phyloP scores from a whole-genome alignment of 2,797 vertebrate genomes.

The Luscinia megarhynchos region DNA sequence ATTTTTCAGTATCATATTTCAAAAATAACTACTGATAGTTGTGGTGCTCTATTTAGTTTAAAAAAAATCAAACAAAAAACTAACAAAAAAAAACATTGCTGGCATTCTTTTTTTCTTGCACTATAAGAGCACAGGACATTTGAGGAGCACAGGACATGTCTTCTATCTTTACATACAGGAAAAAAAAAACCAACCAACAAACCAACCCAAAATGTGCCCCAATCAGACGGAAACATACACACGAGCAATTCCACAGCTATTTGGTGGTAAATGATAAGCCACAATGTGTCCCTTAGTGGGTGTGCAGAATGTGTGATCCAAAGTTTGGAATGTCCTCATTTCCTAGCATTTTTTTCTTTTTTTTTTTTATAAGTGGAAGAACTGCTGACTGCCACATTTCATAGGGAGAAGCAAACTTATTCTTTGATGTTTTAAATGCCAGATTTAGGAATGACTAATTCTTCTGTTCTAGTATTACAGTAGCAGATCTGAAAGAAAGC shows the following conservation, averaged over 20 bases:
- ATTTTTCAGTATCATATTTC: background rate
- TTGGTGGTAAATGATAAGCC: background rate
- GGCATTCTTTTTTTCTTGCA: background rate
- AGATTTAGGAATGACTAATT: background rate
- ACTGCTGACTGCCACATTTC: slow-evolving; percentile 20
- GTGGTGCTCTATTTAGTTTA: background rate
- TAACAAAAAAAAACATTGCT: background rate
- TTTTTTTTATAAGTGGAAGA: background rate
- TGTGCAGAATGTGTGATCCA: background rate
- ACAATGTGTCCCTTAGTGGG: background rate
- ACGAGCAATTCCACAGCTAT: background rate
- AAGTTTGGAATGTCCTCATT: background rate
- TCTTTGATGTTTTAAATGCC: background rate
- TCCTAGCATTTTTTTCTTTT: background rate
- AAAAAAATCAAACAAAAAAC: too few species aligned
- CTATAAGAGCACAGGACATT: background rate
- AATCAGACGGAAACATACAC: background rate
- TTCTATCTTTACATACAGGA: background rate
- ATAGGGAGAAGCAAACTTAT: background rate
- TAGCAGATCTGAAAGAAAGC: background rate
- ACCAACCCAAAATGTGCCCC: fast-evolving
- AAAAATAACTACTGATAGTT: background rate
- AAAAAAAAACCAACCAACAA: background rate
- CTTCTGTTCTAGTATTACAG: background rate
- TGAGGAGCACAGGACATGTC: background rate